Evolutionary conservation across 2,113 vertebrate genomes (phyloP), one percentile per base, ranked within the genome.

Genomic region (Polypterus bichir): DNA sequence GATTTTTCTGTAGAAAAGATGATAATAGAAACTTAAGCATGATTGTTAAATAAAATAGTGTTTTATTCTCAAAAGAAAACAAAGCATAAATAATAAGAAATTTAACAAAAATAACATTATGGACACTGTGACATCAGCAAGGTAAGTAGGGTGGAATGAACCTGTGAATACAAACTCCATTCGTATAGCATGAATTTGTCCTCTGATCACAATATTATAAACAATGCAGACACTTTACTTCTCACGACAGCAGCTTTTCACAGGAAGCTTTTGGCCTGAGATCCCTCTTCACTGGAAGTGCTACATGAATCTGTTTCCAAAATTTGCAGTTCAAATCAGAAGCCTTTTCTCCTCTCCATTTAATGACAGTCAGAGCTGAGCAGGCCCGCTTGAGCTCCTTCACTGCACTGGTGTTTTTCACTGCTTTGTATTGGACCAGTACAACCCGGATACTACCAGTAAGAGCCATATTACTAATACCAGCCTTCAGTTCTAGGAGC

Each of bases 401-500:
- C 64, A 94, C 89, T 81, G 87, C 91, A 45, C 56, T 64, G 72
- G 74, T 81, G 69, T 87, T 75, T 77, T 71, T 82, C 68, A 93
- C 74, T 3, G 87, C 79, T 75, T 86, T 86, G 84, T 90, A 94
- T 83, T 97, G 90, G 52, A 97, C 80, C 81, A 98, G 88, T 79
- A 97, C 89, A 68, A 98, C 91, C 74, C 82, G 82, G 77, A 97
- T 89, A 80, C 74, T 88, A 27, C 91, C 91, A 4, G 76, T 85
- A 59, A 79, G 84, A 27, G 88, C 89, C 92, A 98, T 93, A 78
- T 78, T 81, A 73, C 93, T 88, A 70, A 96, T 75, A 44, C 96
- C 94, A 2, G 92, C 94, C 78, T 93, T 92, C 62, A 98, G 88
- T 89, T 98, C 96, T 82, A 98, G 85, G 68, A 97, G 84, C 46